Evolutionary conservation across 2,888 invertebrate species (phyloP).

Genomic region (Lepidocyrtinus sp.): DNA sequence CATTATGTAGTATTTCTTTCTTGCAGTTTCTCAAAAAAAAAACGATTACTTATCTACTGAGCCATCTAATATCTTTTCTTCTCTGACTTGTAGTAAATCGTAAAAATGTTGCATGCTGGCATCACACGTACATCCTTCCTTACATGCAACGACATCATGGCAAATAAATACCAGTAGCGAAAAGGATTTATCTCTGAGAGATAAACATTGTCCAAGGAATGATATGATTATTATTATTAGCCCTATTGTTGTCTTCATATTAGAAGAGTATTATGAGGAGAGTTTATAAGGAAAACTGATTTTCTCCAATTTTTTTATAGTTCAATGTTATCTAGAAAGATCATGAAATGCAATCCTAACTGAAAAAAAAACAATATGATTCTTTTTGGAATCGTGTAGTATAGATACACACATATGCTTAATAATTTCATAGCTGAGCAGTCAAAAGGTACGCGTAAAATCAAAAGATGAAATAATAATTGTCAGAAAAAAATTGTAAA

Average conservation of each 20-base stretch:
- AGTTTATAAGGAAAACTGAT: background rate
- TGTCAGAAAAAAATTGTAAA: constrained; percentile 10
- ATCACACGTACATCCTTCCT: constrained; percentile 18
- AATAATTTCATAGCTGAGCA: background rate
- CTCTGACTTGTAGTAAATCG: constrained; percentile 11
- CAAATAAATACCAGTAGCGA: constrained; percentile 48
- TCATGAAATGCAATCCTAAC: constrained; percentile 18
- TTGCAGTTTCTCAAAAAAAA: constrained; percentile 24
- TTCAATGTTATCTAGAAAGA: constrained; percentile 14
- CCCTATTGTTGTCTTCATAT: constrained; percentile 14
- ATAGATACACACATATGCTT: background rate
- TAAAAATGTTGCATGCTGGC: constrained; percentile 17
- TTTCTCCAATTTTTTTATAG: constrained; percentile 23
- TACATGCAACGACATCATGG: constrained; percentile 39
- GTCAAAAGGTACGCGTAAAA: constrained; percentile 5
- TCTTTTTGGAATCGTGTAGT: too few relatives aligned
- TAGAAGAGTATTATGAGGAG: constrained; percentile 16
- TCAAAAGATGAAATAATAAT: constrained; percentile 18
- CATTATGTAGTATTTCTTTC: constrained; percentile 28
- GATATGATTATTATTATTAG: constrained; percentile 46
- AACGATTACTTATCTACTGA: constrained; percentile 34
- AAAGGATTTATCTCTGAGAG: constrained; percentile 16
- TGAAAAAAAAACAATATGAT: background rate
- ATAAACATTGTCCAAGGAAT: constrained; percentile 26
- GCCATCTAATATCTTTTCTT: constrained; percentile 10